Percentiles rank a stretch among this genome's conserved stretches.
phyloP scores from a whole-genome alignment of 2,113 vertebrate species.

The Cyprinodon variegatus region DNA sequence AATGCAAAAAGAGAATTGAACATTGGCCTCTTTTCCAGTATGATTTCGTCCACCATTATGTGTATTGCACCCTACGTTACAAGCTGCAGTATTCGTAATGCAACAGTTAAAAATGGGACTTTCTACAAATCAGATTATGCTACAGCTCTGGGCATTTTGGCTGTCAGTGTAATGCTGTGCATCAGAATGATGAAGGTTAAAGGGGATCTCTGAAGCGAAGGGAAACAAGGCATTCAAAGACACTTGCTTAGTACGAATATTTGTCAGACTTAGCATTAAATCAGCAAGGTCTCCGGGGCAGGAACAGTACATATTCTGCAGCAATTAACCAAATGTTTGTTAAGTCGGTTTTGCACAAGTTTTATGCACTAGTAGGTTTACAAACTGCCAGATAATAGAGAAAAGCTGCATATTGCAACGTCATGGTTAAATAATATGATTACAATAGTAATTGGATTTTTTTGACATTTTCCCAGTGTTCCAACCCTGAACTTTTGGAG shows the following conservation, averaged over 20 bases:
- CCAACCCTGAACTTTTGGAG: not conserved
- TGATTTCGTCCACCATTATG: constrained; percentile 58
- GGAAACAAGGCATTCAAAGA: constrained; percentile 20
- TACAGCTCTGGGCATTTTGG: constrained; percentile 30
- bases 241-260: constrained; percentile 38
- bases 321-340: constrained; percentile 10
- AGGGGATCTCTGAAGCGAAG: constrained; percentile 35
- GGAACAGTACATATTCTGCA: constrained; percentile 1
- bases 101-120: constrained; percentile 41
- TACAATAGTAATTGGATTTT: not conserved
- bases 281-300: not conserved
- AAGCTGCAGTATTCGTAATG: constrained; percentile 28
- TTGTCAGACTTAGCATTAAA: constrained; percentile 24
- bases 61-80: constrained; percentile 62
- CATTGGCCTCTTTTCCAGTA: constrained; percentile 61
- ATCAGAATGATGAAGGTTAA: constrained; percentile 34
- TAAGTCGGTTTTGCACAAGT: constrained; percentile 36
- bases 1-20: constrained; percentile 79
- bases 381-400: not conserved
- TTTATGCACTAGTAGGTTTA: constrained; percentile 10
- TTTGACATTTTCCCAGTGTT: not conserved
- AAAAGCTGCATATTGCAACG: not conserved
- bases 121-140: constrained; percentile 11
- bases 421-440: not conserved
- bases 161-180: constrained; percentile 20